Conservation (phyloP, 2,113 vertebrate species). For the Engraulis encrasicolus region DNA sequence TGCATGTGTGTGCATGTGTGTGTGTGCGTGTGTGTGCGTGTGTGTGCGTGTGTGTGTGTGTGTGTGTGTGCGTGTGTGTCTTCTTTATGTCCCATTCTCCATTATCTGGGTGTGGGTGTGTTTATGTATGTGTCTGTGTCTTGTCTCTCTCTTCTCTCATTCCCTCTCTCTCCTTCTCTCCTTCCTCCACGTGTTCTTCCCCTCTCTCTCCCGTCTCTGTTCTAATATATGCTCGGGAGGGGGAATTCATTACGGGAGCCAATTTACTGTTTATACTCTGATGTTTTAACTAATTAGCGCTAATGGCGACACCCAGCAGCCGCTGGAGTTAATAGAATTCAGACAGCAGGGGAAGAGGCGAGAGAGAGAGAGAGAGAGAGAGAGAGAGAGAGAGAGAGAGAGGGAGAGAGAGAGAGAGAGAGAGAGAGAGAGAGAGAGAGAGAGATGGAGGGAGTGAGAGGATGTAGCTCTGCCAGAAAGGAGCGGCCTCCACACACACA, state of each 20-base stretch:
- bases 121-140: neutral
- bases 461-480: constrained; percentile 72
- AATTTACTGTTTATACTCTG: constrained; percentile 99
- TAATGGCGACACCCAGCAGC: constrained; percentile 95
- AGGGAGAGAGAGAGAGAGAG: too few relatives aligned
- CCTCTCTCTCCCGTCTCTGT: constrained; percentile 53
- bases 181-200: constrained; percentile 53
- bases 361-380: constrained; percentile 53
- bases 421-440: neutral
- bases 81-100: neutral
- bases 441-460: too few relatives aligned
- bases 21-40: too few relatives aligned
- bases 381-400: neutral
- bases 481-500: too few relatives aligned
- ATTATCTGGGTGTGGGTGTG: neutral
- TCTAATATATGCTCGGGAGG: constrained; percentile 84
- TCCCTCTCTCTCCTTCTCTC: constrained; percentile 37
- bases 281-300: constrained; percentile 99
- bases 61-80: too few relatives aligned
- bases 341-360: too few relatives aligned
- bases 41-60: too few relatives aligned
- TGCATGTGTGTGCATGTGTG: too few relatives aligned
- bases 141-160: neutral
- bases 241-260: constrained; percentile 99
- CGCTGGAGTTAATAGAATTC: constrained; percentile 96